Evolutionary conservation across 2,113 vertebrate genomes (phyloP), one percentile per base, ranked within the genome.

Genomic region (Brachypteracias leptosomus): DNA sequence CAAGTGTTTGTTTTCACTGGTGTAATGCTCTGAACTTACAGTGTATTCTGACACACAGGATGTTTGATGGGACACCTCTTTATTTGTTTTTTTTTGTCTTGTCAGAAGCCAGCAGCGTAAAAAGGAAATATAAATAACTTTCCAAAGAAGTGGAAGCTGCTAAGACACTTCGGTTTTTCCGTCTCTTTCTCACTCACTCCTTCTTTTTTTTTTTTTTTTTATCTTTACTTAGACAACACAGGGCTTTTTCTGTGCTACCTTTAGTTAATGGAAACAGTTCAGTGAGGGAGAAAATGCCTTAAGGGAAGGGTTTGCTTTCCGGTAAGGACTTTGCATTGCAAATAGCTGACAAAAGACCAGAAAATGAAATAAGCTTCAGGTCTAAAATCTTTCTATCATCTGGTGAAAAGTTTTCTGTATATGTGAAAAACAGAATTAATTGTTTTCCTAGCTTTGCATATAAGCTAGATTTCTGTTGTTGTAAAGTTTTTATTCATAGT

Each of bases 221-320:
- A 68, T 90, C 65, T 88, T 94, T 80, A 21, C 38, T 88, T 22
- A 78, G 42, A 58, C 26, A 86, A 85, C 71, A 92, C 3, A 87
- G 19, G 85, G 11, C 13, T 71, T 85, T 95, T 94, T 68, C 59
- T 80, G 21, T 89, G 59, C 57, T 90, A 88, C 67, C 31, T 92
- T 97, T 96, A 89, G 95, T 97, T 89, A 97, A 95, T 24, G 66
- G 44, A 79, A 72, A 89, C 35, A 82, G 62, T 74, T 40, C 76
- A 90, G 57, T 44, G 85, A 90, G 31, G 58, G 22, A 96, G 67
- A 93, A 67, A 86, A 90, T 75, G 36, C 29, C 49, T 92, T 40
- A 94, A 88, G 31, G 47, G 46, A 55, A 80, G 16, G 10, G 22
- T 85, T 85, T 46, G 57, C 38, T 91, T 90, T 85, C 28, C 25